Conservation (phyloP, 2,113 vertebrate species). For the Strigops habroptila region DNA sequence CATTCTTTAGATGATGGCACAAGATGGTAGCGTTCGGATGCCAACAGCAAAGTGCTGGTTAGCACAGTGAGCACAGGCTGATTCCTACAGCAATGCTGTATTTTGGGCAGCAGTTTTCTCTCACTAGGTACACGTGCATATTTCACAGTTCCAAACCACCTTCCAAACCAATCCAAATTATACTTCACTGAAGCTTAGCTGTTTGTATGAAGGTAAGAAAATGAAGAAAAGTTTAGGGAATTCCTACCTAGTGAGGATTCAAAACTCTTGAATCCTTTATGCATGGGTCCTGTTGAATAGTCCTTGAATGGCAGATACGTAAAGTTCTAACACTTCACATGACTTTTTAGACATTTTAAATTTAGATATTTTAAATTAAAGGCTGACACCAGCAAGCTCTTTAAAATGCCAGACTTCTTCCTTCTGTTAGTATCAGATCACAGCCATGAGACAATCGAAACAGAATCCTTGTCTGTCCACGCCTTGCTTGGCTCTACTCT, state of each 20-base stretch:
- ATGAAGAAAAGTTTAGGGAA: not conserved
- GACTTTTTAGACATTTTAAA: not conserved
- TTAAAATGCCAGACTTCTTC: not conserved
- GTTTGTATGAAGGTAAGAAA: not conserved
- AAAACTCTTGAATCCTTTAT: not conserved
- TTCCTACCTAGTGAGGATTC: not conserved
- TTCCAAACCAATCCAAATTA: not conserved
- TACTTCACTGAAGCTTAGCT: not conserved
- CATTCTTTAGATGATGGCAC: not conserved
- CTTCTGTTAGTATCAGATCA: not conserved
- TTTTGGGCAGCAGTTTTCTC: not conserved
- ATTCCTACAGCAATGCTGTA: not conserved
- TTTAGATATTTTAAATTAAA: not conserved
- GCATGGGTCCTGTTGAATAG: not conserved
- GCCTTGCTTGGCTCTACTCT: not conserved
- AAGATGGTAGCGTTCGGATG: not conserved
- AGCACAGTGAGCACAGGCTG: not conserved
- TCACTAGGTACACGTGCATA: not conserved
- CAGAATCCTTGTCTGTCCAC: not conserved
- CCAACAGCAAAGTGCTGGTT: not conserved
- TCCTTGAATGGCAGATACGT: not conserved
- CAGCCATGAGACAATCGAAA: not conserved
- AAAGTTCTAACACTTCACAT: not conserved
- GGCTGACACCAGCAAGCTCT: not conserved
- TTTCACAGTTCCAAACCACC: not conserved